phyloP scores from a whole-genome alignment of 2,113 vertebrate genomes.

The Australoheros scitulus region DNA sequence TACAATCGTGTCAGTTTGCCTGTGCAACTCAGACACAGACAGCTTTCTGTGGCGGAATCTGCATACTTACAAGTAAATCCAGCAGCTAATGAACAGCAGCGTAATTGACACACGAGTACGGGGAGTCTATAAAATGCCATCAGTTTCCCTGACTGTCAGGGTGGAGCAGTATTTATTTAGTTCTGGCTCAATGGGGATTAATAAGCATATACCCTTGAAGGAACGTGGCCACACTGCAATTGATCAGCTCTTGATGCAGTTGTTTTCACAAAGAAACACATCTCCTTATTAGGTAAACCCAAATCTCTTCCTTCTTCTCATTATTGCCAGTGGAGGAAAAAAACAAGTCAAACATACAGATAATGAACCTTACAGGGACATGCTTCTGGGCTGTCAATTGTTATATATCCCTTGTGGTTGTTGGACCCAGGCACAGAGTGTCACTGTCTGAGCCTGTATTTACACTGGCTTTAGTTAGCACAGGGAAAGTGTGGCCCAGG shows the following conservation, averaged over 20 bases:
- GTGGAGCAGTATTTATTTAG: constrained; percentile 18
- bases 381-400: constrained; percentile 47
- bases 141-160: constrained; percentile 11
- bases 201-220: constrained; percentile 20
- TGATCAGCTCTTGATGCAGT: constrained; percentile 35
- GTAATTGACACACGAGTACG: constrained; percentile 39
- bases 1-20: constrained; percentile 14
- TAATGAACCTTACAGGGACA: constrained; percentile 48
- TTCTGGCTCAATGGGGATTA: constrained; percentile 15
- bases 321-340: constrained; percentile 10
- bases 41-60: constrained; percentile 24
- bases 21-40: not conserved
- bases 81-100: constrained; percentile 26
- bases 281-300: constrained; percentile 51
- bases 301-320: constrained; percentile 23
- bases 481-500: constrained; percentile 4
- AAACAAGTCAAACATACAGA: constrained; percentile 42
- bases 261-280: constrained; percentile 23
- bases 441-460: constrained; percentile 51
- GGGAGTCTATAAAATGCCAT: constrained; percentile 19
- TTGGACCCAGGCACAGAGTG: constrained; percentile 59
- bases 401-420: constrained; percentile 52
- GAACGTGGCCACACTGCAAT: constrained; percentile 7
- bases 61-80: constrained; percentile 31
- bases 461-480: constrained; percentile 43